A percentile compares a stretch with the other conserved stretches of the same genome.
phyloP scores from a whole-genome alignment of 2,888 invertebrate species.

The Toxonevra muliebris region DNA sequence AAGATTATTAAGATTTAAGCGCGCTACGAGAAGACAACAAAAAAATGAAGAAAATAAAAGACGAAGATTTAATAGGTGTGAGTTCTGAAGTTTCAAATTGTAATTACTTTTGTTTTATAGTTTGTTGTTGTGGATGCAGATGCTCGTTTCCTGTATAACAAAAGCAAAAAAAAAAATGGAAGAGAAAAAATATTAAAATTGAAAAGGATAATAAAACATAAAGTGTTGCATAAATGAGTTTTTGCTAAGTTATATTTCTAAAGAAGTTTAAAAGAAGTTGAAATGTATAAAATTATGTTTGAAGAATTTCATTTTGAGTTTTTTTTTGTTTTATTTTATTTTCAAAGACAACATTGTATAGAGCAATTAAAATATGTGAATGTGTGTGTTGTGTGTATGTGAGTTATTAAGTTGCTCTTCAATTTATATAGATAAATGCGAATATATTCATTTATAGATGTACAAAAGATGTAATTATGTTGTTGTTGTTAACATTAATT shows the following conservation, averaged over 20 bases:
- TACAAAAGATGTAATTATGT: too few relatives aligned
- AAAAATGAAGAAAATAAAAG: too few relatives aligned
- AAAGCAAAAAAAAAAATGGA: not conserved
- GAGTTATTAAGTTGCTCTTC: conserved; percentile 6
- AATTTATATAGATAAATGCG: too few relatives aligned
- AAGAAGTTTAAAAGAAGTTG: conserved; percentile 3
- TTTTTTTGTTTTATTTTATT: conserved; percentile 5
- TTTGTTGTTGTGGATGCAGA: conserved; percentile 14
- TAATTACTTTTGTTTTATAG: conserved; percentile 41
- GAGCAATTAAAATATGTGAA: not conserved
- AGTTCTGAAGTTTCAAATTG: conserved; percentile 46
- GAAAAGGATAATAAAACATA: conserved; percentile 18
- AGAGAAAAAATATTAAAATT: not conserved
- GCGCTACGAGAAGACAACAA: conserved; percentile 20
- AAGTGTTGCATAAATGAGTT: conserved; percentile 30
- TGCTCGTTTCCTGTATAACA: conserved; percentile 4
- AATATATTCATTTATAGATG: too few relatives aligned
- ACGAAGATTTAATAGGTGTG: conserved; percentile 46
- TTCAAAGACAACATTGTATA: not conserved
- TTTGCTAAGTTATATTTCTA: conserved; percentile 2
- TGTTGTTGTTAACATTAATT: too few relatives aligned
- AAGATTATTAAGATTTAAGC: conserved; percentile 35
- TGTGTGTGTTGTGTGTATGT: not conserved
- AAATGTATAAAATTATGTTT: not conserved
- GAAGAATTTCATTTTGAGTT: not conserved